Evolutionary conservation across 2,797 vertebrate species (phyloP).

Genomic region (Sebastes baramenuke): DNA sequence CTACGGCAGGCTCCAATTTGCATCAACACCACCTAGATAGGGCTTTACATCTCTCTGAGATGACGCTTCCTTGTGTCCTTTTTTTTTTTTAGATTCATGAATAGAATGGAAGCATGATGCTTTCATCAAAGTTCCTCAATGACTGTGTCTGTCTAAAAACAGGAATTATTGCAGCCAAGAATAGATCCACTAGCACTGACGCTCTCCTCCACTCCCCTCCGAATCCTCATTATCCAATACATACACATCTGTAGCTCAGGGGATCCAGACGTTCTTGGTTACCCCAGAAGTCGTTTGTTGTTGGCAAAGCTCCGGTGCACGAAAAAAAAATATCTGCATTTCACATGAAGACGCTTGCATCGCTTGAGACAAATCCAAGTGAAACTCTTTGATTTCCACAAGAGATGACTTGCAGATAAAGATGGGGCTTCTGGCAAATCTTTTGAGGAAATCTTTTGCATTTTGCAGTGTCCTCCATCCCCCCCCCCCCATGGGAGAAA

Average conservation of each 20-base stretch:
- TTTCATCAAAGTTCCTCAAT: slow-evolving; percentile 32
- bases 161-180: slow-evolving; percentile 45
- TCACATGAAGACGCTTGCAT: slow-evolving; percentile 32
- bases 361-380: slow-evolving; percentile 51
- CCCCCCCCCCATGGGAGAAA: background rate
- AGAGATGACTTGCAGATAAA: slow-evolving; percentile 55
- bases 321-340: slow-evolving; percentile 36
- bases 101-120: background rate
- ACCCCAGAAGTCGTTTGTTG: slow-evolving; percentile 56
- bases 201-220: slow-evolving; percentile 2
- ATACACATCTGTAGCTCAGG: slow-evolving; percentile 49
- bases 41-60: slow-evolving; percentile 13
- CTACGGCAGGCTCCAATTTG: slow-evolving; percentile 3
- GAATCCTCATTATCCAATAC: slow-evolving; percentile 60
- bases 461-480: background rate
- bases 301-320: slow-evolving; percentile 29
- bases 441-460: slow-evolving; percentile 40
- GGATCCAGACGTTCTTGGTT: slow-evolving; percentile 47
- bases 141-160: slow-evolving; percentile 47
- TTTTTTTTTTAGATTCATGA: background rate
- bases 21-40: background rate
- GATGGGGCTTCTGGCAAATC: slow-evolving; percentile 34
- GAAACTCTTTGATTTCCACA: slow-evolving; percentile 45
- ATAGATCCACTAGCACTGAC: slow-evolving; percentile 48
- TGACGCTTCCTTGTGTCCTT: background rate